These are phyloP conservation scores for Synodontis membranacea DNA, from an alignment of 2,113 vertebrate species.

Conservation along the genomic window DNA sequence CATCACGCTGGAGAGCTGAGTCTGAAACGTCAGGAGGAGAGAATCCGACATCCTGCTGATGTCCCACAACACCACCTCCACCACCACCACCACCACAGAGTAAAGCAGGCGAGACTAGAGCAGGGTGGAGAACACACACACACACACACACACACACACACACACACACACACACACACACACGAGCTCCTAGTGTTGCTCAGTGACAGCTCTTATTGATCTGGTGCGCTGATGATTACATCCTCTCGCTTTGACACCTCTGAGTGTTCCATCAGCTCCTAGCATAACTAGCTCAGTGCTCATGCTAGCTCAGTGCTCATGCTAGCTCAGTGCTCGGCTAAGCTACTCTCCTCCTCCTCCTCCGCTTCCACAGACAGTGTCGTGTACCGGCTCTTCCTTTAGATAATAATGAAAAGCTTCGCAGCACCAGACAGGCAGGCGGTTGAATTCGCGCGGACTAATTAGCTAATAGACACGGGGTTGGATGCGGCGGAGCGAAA, in stretches of 20 bases:
- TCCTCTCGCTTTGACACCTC: neutral
- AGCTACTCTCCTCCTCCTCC: no score
- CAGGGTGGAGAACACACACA: no score
- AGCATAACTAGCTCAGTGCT: conserved; percentile 6
- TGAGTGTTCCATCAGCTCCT: neutral
- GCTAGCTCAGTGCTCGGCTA: neutral
- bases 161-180: neutral
- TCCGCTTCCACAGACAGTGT: neutral
- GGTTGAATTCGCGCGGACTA: conserved; percentile 9
- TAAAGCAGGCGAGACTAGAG: no score
- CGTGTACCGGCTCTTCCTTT: no score
- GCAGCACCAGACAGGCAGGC: neutral
- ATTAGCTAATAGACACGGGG: conserved; percentile 12
- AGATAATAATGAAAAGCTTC: no score
- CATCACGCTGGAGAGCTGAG: conserved; percentile 74
- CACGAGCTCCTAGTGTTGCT: neutral
- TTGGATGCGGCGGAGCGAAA: conserved; percentile 7
- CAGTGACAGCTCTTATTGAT: neutral
- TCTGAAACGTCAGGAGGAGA: conserved; percentile 71
- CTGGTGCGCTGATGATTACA: neutral
- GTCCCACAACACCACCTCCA: neutral
- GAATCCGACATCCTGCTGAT: conserved; percentile 66
- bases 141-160: conserved; percentile 5
- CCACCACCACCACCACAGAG: neutral
- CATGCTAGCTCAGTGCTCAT: neutral